Percentiles rank a stretch among this genome's conserved stretches.
These are phyloP conservation scores for Cassiopea xamachana DNA, from an alignment of 30 jellyfish, hydroid and myxozoan species.

Conservation along the genomic window DNA sequence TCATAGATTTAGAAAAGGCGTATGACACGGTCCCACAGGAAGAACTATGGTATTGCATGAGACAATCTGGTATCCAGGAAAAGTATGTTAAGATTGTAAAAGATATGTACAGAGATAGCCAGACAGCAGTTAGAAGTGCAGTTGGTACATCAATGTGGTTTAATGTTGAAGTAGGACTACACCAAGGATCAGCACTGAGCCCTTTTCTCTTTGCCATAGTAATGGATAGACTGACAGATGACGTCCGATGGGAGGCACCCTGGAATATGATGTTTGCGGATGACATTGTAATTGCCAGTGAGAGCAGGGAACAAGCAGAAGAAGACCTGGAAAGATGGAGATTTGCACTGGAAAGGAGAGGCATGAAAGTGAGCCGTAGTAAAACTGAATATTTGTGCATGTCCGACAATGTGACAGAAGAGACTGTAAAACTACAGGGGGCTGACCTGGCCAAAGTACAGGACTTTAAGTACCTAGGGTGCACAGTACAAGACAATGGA, in stretches of 20 bases:
- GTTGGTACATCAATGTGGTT: not conserved
- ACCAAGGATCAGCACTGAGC: no score
- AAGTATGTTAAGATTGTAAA: not conserved
- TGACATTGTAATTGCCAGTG: not conserved
- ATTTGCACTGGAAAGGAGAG: not conserved
- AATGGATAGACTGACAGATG: constrained; percentile 22
- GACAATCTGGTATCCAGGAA: not conserved
- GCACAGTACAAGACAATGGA: not conserved
- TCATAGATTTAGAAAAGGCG: not conserved
- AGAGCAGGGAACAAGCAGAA: not conserved
- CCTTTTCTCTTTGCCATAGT: not conserved
- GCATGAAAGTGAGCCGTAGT: not conserved
- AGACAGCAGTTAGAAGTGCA: constrained; percentile 24
- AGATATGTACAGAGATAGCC: not conserved
- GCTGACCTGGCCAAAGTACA: not conserved
- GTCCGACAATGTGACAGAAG: not conserved
- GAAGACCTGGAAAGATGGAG: not conserved
- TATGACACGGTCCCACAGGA: not conserved
- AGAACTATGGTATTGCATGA: constrained; percentile 16
- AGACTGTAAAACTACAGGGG: not conserved
- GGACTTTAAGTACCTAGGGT: not conserved
- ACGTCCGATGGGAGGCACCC: constrained; percentile 13
- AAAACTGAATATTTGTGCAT: not conserved
- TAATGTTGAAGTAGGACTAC: not conserved
- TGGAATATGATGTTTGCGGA: constrained; percentile 2